phyloP scores from a whole-genome alignment of 2,797 vertebrate species.

The Lates japonicus region DNA sequence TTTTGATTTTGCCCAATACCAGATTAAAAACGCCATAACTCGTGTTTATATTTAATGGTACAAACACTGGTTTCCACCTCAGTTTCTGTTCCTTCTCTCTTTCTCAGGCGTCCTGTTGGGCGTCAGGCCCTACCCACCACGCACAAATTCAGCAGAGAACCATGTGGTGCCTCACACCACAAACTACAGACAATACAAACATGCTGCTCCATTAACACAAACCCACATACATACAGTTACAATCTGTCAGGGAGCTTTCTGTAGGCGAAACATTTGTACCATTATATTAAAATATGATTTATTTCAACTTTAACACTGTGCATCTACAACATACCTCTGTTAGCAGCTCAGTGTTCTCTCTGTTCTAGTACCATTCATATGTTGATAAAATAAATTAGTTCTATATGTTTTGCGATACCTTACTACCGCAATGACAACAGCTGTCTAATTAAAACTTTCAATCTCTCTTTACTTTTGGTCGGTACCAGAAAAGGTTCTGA shows the following conservation, averaged over 20 bases:
- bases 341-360: too few species aligned
- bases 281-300: too few species aligned
- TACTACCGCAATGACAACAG: too few species aligned
- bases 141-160: constrained; percentile 90
- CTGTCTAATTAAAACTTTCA: too few species aligned
- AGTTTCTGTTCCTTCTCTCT: background rate
- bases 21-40: background rate
- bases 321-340: background rate
- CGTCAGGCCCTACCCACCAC: constrained; percentile 87
- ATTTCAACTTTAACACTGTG: too few species aligned
- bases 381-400: too few species aligned
- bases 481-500: background rate
- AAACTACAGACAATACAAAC: constrained; percentile 1
- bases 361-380: too few species aligned
- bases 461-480: background rate
- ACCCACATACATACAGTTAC: background rate
- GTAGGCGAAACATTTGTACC: too few species aligned
- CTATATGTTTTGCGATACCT: too few species aligned
- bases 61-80: background rate
- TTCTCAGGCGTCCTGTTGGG: constrained; percentile 82
- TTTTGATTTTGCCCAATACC: background rate
- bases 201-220: background rate
- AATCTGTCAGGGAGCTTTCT: too few species aligned
- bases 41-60: background rate
- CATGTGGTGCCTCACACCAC: constrained; percentile 78